Evolutionary conservation across 1,140 invertebrate genomes (phyloP), one percentile per base, ranked within the genome.

Genomic region (Paralvinella palmiformis): DNA sequence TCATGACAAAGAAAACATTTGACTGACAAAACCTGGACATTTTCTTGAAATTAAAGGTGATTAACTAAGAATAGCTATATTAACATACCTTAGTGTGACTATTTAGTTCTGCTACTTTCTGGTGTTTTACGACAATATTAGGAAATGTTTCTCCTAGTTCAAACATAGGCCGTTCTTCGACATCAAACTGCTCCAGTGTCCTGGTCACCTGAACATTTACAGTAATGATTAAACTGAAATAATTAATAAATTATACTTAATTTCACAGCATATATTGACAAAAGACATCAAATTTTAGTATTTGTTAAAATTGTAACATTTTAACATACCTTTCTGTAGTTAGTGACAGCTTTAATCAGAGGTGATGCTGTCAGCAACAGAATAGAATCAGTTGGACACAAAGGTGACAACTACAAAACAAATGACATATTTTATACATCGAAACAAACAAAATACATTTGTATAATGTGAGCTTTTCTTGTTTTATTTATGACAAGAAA

Each of bases 281-380:
- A 32, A 58, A n/a, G 6, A 10, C 15, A 31, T 36, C 53, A 35
- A 10, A 33, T n/a, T 27, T 59, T 33, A n/a, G 44, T 55, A 20
- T 31, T 5, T 24, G 31, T 32, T n/a, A 15, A 59, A 4, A 31
- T 27, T 29, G 33, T 52, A 27, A 3, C 7, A 33, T 58, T 31
- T 27, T 29, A 10, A 24, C 64, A 32, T 66, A 79, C 78, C 74
- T 81, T 69, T 59, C 71, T 68, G 22, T 94, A 79, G 81, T 95
- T 92, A n/a, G 86, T 89, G 2, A 90, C 88, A 63, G 88, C 86
- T 85, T 96, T 96, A 10, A 97, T 86, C 29, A 94, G 73, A 13
- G 88, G 84, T 65, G 91, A 93, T 58, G 91, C 87, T 50, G 91
- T 92, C 41, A 96, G 79, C 60, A 97, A 80, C 13, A 91, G 79